phyloP scores from a whole-genome alignment of 2,888 invertebrate genomes.

The Patella caerulea region DNA sequence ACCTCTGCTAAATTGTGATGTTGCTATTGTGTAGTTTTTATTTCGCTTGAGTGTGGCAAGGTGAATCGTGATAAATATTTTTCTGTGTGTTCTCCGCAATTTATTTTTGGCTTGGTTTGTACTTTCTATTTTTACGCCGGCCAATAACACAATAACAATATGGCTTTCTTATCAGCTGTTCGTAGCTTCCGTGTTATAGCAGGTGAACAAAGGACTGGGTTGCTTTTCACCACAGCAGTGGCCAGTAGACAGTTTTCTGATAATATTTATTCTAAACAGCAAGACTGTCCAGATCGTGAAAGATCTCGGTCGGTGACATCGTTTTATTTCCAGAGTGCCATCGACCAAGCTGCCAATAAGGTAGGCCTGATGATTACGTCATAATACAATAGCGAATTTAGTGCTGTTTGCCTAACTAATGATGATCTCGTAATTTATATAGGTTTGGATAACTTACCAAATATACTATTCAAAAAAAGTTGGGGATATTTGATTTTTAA shows the following conservation, averaged over 20 bases:
- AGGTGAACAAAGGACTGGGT: background rate
- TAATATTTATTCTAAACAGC: background rate
- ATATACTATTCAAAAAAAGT: too few relatives aligned
- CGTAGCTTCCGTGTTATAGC: background rate
- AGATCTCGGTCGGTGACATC: constrained; percentile 72
- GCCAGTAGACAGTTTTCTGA: constrained; percentile 21
- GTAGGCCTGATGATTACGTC: constrained; percentile 50
- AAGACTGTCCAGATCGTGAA: constrained; percentile 52
- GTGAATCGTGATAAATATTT: constrained; percentile 4
- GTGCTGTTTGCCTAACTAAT: too few relatives aligned
- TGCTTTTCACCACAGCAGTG: constrained; percentile 5
- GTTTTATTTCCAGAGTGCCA: constrained; percentile 74
- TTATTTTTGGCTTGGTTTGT: background rate
- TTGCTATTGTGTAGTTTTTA: constrained; percentile 4
- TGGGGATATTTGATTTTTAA: too few relatives aligned
- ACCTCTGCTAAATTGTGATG: background rate
- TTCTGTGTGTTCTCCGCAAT: constrained; percentile 7
- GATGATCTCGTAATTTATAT: too few relatives aligned
- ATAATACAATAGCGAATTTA: too few relatives aligned
- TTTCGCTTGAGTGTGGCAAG: constrained; percentile 10
- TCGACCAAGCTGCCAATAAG: constrained; percentile 74
- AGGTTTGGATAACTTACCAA: too few relatives aligned
- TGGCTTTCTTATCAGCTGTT: constrained; percentile 5
- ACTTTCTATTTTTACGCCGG: background rate
- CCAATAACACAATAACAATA: background rate